Evolutionary conservation across 2,113 vertebrate genomes (phyloP).

Genomic region (Reinhardtius hippoglossoides): DNA sequence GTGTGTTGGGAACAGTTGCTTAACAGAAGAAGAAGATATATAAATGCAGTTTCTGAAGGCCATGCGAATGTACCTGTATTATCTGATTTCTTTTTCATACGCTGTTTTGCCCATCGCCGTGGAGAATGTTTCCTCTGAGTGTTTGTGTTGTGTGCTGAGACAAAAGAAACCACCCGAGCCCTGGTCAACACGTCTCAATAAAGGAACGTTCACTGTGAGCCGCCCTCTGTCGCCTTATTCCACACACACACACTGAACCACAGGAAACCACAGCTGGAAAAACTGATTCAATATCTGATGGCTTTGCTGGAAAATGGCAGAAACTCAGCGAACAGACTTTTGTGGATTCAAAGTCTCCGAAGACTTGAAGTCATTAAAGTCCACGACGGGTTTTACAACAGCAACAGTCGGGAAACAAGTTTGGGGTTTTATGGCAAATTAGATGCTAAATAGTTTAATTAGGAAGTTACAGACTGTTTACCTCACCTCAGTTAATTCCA

Average conservation of each 20-base stretch:
- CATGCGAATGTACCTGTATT: slow-evolving; percentile 46
- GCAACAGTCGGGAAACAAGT: too few species aligned
- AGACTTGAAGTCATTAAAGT: too few species aligned
- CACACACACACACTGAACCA: not conserved
- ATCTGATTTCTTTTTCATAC: slow-evolving; percentile 34
- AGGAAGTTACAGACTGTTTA: too few species aligned
- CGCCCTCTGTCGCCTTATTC: not conserved
- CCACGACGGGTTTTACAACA: too few species aligned
- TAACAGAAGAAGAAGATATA: slow-evolving; percentile 1
- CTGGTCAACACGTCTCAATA: slow-evolving; percentile 65
- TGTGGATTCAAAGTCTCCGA: too few species aligned
- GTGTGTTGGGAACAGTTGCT: slow-evolving; percentile 20
- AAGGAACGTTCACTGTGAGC: slow-evolving; percentile 76
- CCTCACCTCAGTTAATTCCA: too few species aligned
- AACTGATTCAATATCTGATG: too few species aligned
- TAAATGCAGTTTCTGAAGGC: slow-evolving; percentile 8
- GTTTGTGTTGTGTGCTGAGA: slow-evolving; percentile 46
- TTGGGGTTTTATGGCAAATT: too few species aligned
- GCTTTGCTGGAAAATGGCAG: too few species aligned
- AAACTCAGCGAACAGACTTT: too few species aligned
- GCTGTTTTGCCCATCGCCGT: slow-evolving; percentile 71
- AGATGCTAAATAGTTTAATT: too few species aligned
- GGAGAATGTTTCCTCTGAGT: slow-evolving; percentile 58
- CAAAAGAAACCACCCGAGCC: slow-evolving; percentile 37
- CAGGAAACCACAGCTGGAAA: too few species aligned